Base-by-base conservation (phyloP, 2,797 vertebrate genomes). In the Anabacerthia variegaticeps region DNA sequence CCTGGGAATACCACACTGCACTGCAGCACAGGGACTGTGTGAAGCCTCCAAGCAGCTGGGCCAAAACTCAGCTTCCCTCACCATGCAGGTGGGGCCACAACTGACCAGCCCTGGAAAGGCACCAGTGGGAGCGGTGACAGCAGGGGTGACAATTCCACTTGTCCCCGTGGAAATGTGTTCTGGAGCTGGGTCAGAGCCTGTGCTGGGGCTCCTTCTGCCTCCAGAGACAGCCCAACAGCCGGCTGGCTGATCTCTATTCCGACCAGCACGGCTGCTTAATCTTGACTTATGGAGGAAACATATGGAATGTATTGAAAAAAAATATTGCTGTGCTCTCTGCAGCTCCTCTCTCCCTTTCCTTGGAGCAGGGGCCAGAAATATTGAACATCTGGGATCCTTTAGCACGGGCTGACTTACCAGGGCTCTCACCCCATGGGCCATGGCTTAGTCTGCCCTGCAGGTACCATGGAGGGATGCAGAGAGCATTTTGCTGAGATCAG, bases 1-100 rank as follows among this genome's bases (percentile, higher is more conserved):
- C 46, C 44, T 26, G 46, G 68, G 51, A 61, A 73, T 41, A 46
- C 22, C 75, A 49, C 54, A 10, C 21, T 1, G 2, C 23, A 34
- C 24, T n/a, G 24, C 55, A 21, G 23, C 3, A 7, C 0, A 7
- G 41, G 32, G 16, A 39, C 8, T 9, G 2, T 1, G 1, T 0
- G 0, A 66, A 34, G 7, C 16, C 17, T 73, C 43, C 37, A 43
- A 6, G 43, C 37, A 46, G 23, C 69, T 54, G 36, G 0, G 3
- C 34, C 39, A 14, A 59, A 90, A 68, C 36, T 34, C n/a, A 17
- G 62, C 14, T 58, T 2, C 66, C 69, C 34, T 54, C 55, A 32
- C 2, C 19, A 2, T 1, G 2, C 44, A 58, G 41, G n/a, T 19
- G 65, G 19, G 52, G 43, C 37, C 19, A 6, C 46, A 32, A 41